These are phyloP conservation scores for Oophaga pumilio DNA, from an alignment of 2,113 vertebrate species.

Conservation along the genomic window DNA sequence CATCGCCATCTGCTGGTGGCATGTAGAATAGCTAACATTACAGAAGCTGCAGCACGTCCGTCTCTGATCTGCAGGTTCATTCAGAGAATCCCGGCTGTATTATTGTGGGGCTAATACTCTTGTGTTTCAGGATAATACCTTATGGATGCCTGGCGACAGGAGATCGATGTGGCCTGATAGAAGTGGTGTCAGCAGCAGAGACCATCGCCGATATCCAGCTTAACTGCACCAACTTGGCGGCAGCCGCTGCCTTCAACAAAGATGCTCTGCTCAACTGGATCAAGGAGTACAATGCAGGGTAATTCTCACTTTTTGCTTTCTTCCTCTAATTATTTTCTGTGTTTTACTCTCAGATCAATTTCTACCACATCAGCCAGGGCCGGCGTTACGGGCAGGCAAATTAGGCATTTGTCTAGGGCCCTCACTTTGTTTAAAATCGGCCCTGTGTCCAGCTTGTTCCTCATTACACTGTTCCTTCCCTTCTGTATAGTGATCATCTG, in stretches of 20 bases:
- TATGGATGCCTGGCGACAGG: conserved; percentile 96
- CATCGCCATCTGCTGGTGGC: not conserved
- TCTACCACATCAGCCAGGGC: not conserved
- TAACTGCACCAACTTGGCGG: conserved; percentile 95
- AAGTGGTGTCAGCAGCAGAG: conserved; percentile 92
- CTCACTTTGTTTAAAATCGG: too few relatives aligned
- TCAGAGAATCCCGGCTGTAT: not conserved
- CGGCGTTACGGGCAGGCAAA: too few relatives aligned
- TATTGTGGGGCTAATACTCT: not conserved
- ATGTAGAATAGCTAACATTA: not conserved
- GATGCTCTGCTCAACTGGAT: conserved; percentile 98
- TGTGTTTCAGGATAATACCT: conserved; percentile 84
- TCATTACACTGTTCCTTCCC: not conserved
- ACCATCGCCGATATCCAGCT: conserved; percentile 99
- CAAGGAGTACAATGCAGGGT: conserved; percentile 96
- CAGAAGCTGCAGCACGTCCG: too few relatives aligned
- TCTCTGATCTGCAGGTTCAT: too few relatives aligned
- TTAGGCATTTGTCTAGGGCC: too few relatives aligned
- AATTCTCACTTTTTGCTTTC: conserved; percentile 52
- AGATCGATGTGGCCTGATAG: conserved; percentile 93
- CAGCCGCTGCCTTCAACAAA: conserved; percentile 97
- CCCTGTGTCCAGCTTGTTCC: too few relatives aligned
- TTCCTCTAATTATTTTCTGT: not conserved
- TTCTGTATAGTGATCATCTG: conserved; percentile 83
- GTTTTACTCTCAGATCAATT: not conserved